Base-by-base conservation (phyloP, 2,797 vertebrate genomes). In the Neosilurus hyrtlii region DNA sequence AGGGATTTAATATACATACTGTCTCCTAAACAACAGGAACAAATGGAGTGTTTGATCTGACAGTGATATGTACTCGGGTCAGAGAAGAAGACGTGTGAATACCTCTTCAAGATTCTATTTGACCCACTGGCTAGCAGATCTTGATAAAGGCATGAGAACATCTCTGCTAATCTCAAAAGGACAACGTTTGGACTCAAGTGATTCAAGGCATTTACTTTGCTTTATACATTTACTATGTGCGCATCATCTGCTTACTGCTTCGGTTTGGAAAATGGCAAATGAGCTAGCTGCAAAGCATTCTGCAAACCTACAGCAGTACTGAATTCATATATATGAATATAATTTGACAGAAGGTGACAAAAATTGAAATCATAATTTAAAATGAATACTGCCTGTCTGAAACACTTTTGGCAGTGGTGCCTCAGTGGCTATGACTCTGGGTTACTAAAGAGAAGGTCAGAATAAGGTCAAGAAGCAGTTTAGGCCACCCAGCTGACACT, bases 41-140 rank as follows among this genome's bases (percentile, higher is more conserved):
- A 61, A 76, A 61, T 76, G 72, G 16, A 57, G 24, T 57, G 56
- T 35, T 51, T 74, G 52, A 74, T 57, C 26, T 57, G 54, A 20
- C 15, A 20, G 7, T 30, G 15, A 26, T 16, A 52, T 56, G 14
- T 74, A 74, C 56, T 35, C 20, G 59, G 11, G 56, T 61, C 56
- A 76, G 6, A 76, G 56, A 61, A 76, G 59, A 26, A 30, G 9
- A 30, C 24, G 16, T 30, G 7, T 52, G 51, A 56, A 30, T 43
- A 61, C n/a, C 20, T 37, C 30, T 59, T 75, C 2, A 15, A n/a
- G 18, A 11, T 56, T 56, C 9, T 11, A 52, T 14, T 54, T 57
- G 26, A 75, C 26, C 24, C 52, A 12, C 8, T 35, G 22, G 9
- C 16, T 16, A 74, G 72, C 9, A 20, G 16, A 30, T 35, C 51